Base-by-base conservation (phyloP, 2,113 vertebrate genomes). In the Leptobrachium ailaonicum region DNA sequence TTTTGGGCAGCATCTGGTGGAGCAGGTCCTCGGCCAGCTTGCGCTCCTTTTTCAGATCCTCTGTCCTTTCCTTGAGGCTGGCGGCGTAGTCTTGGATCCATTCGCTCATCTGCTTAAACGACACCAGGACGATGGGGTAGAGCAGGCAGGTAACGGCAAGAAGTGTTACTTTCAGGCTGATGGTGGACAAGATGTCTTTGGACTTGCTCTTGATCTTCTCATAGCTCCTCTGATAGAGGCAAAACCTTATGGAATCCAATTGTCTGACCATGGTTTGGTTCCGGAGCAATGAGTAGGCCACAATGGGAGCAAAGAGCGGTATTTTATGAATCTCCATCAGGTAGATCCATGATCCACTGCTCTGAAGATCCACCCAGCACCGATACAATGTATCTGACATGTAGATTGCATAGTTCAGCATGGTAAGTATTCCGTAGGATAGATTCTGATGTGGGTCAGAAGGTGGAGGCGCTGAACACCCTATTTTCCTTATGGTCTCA, bases 1-100 rank as follows among this genome's bases (percentile, higher is more conserved):
- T 92, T 77, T 94, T 96, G 11, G 96, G 96, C 82, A 97, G 44
- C 96, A 97, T 97, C 84, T 97, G 95, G 83, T 97, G 93, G 54
- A 97, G 85, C 58, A 97, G 94, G 53, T 97, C 92, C 83, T 97
- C 95, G 0, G 94, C 95, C 4, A 96, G 78, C 3, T 20, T 84
- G 71, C 94, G 87, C 86, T 97, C 92, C 54, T 73, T 88, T 75
- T 90, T 95, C 73, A 97, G 87, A 50, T 92, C 94, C 68, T 94
- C 90, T 0, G 94, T 94, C 85, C 87, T 92, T 73, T 95, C 90
- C 82, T 83, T 93, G 71, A 97, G 84, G 82, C 73, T 95, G 13
- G 66, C 85, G 41, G 95, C 91, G 0, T 95, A 96, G 62, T 76
- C 90, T 83, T 94, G 92, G 32, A 97, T 95, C 96, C 96, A 97